Evolutionary conservation across 2,113 vertebrate species (phyloP), one percentile per base, ranked within the genome.

Genomic region (Gopherus flavomarginatus): DNA sequence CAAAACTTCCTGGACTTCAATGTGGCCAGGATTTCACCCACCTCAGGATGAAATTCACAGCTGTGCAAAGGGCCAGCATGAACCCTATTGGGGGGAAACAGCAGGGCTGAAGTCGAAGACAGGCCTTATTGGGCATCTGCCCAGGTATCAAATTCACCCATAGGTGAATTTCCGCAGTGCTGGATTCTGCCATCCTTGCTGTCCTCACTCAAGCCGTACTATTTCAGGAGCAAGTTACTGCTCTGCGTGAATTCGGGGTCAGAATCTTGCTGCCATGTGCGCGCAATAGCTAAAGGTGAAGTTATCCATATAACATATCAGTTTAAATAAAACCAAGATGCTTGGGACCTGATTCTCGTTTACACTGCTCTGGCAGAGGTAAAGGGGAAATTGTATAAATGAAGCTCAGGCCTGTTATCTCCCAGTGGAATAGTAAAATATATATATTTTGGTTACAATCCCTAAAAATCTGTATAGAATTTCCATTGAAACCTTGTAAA

Each of bases 1-100:
- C 22, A 6, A 2, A 17, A 89, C 5, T 27, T 27, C 31, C 5
- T 10, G 56, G 62, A 79, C 77, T 6, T 13, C 35, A 24, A 3
- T 9, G 21, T 24, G 10, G 35, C 62, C n/a, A 53, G 49, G 47
- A 65, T 35, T 50, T 0, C 4, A 44, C 11, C n/a, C 10, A 8
- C 4, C 35, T 69, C 11, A 26, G 38, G 38, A 44, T 44, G 38
- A 42, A 26, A 56, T 11, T 26, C 22, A 27, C 10, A 22, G 81
- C 62, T 72, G 42, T 2, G 0, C 21, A 62, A 78, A 50, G 0
- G 0, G 53, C 47, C 52, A 9, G 3, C 24, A n/a, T 1, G 16
- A 75, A 78, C 26, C 44, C 65, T 19, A 38, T 3, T 13, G 4
- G 59, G 38, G 80, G 47, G 72, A 38, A 35, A 21, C 44, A 29